Conservation (phyloP, 2,888 invertebrate species). For the Andrena trimmerana region DNA sequence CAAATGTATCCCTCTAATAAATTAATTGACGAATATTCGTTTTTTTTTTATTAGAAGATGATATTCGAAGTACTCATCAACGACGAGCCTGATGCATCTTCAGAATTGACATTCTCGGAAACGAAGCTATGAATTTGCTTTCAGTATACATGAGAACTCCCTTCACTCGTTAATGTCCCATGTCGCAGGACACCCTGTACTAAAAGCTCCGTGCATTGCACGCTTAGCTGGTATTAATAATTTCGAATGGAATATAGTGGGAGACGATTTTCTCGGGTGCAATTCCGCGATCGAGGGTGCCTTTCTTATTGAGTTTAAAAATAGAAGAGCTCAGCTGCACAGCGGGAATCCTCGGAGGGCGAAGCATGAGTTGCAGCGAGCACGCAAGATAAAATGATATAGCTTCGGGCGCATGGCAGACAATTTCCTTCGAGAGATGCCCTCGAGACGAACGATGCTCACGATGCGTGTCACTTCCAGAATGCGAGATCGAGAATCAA, state of each 20-base stretch:
- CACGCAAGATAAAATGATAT: conserved; percentile 36
- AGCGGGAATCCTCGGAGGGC: conserved; percentile 6
- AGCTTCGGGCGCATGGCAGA: conserved; percentile 48
- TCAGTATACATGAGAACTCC: too few species aligned
- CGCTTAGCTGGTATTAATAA: background rate
- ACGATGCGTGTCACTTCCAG: conserved; percentile 66
- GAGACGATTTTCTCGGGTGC: background rate
- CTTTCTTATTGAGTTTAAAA: conserved; percentile 30
- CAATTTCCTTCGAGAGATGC: conserved; percentile 67
- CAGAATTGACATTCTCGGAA: too few species aligned
- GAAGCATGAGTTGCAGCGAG: conserved; percentile 3
- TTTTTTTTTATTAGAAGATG: too few species aligned
- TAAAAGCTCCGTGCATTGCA: too few species aligned
- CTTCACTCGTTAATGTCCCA: too few species aligned
- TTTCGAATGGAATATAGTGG: background rate
- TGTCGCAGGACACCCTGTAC: too few species aligned
- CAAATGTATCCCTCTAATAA: too few species aligned
- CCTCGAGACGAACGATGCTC: conserved; percentile 47
- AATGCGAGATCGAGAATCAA: conserved; percentile 68
- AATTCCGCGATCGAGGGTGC: background rate
- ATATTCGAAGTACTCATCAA: too few species aligned
- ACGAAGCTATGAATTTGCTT: too few species aligned
- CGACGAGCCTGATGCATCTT: too few species aligned
- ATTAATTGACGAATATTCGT: too few species aligned
- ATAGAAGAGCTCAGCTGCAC: background rate